Evolutionary conservation across 2,888 invertebrate genomes (phyloP), one percentile per base, ranked within the genome.

Genomic region (Stenodera caucasica): DNA sequence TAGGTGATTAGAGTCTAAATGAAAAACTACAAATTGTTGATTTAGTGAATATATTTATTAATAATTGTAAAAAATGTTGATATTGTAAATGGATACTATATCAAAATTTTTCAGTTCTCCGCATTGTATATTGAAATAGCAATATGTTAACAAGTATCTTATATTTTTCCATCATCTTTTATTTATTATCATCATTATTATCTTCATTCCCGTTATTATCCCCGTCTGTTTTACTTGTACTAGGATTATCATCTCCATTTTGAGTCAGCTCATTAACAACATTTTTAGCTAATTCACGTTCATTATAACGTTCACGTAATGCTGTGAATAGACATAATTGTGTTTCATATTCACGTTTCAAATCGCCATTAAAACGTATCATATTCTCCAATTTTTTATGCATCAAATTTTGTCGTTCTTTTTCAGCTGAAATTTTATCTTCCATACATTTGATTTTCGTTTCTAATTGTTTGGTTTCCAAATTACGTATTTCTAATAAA

Each of bases 271-370:
- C 69, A 35, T 70, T 69, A 1, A 76, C 64, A 9, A 77, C 73
- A 6, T 66, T 74, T 58, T 69, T 70, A 2, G 79, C 78, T 32
- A 79, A 60, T 60, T 80, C 79, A 23, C 76, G 71, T 62, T 79
- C 77, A 49, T 67, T 76, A 58, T 81, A 81, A 52, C 75, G 71
- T 30, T 79, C 75, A 49, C 79, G 68, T 45, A 81, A 65, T 29
- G 79, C 88, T 80, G 86, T 86, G 74, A 92, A 92, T 54, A 92
- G 83, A 37, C 83, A 84, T 21, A 91, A 82, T 75, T 93, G 92
- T 4, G 88, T 87, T 73, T 90, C 88, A 72, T 93, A 92, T 78
- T 93, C 92, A 58, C 85, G 84, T 72, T 89, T 88, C 30, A 93
- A 81, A 72, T 91, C 90, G 18, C 88, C 88, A 73, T 92, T 93